Evolutionary conservation across 2,113 vertebrate species (phyloP).

Genomic region (Mobula birostris): DNA sequence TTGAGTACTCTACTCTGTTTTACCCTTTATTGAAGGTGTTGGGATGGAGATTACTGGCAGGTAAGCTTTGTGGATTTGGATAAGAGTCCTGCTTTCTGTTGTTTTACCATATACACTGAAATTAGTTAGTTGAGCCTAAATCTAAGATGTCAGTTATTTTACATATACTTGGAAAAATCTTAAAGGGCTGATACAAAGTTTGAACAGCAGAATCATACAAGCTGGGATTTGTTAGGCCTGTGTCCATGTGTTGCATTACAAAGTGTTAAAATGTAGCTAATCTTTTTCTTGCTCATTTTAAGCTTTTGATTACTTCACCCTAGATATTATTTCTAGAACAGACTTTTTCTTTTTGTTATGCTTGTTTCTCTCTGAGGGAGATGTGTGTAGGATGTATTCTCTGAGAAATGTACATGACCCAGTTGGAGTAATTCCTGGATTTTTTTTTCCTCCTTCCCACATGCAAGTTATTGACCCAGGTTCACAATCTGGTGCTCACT

Average conservation of each 20-base stretch:
- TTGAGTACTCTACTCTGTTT: neutral
- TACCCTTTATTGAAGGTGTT: neutral
- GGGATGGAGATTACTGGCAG: neutral
- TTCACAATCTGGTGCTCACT: neutral
- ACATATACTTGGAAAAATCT: neutral
- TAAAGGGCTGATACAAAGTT: neutral
- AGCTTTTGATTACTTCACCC: neutral
- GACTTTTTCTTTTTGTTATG: neutral
- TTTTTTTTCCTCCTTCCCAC: neutral
- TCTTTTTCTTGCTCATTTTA: neutral
- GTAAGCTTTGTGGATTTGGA: neutral
- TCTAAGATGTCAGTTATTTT: neutral
- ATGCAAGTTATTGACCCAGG: neutral
- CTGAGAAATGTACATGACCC: neutral
- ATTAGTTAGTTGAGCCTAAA: neutral
- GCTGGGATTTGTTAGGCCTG: neutral
- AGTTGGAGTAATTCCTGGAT: neutral
- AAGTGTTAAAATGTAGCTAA: slow-evolving; percentile 12
- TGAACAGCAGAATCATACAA: neutral
- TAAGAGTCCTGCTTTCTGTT: neutral
- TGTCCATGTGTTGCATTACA: neutral
- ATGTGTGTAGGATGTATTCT: neutral
- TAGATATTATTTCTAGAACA: neutral
- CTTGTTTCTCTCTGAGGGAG: neutral
- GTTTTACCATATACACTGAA: neutral